Base-by-base conservation (phyloP, 2,797 vertebrate genomes). In the Tachyglossus aculeatus region DNA sequence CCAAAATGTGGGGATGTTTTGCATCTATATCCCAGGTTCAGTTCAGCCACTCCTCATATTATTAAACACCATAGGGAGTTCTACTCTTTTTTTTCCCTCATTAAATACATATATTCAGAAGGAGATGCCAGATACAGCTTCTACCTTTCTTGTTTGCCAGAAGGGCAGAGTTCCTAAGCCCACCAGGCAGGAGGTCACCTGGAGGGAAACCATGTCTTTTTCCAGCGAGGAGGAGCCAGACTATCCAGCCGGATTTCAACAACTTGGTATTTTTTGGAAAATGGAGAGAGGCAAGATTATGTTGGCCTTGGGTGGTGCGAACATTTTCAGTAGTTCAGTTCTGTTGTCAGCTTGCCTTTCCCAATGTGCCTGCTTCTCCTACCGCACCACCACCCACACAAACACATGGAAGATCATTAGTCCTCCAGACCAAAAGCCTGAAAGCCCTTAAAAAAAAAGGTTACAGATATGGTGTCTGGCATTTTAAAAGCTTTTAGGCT, bases 401-500 rank as follows among this genome's bases (percentile, higher is more conserved):
- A 11, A 44, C 24, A 50, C 12, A 55, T 3, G 60, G 9, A 13
- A 41, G 47, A 34, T 44, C 39, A 60, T 29, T 34, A 44, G n/a
- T 34, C 66, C 66, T 80, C 45, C 36, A 53, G 33, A 66, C 45
- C 54, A 9, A 13, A 40, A 61, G 39, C n/a, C 34, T 31, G 0
- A 18, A 56, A 36, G 4, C 3, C 7, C 43, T 15, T 56, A 29
- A 13, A 19, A 16, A 71, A 59, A 19, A 33, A 12, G 31, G 18
- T 50, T 33, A 14, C 0, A 0, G 14, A 4, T 1, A 21, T 27
- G 34, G 0, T 48, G 48, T 15, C 11, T 43, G 18, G 1, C 3
- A 24, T 70, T 82, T 81, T 66, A 34, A 40, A 62, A 53, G 11
- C 7, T 78, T 77, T 60, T 18, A 63, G 19, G 18, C 55, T 58